phyloP scores from a whole-genome alignment of 2,797 vertebrate species.

The Gambelia wislizenii region DNA sequence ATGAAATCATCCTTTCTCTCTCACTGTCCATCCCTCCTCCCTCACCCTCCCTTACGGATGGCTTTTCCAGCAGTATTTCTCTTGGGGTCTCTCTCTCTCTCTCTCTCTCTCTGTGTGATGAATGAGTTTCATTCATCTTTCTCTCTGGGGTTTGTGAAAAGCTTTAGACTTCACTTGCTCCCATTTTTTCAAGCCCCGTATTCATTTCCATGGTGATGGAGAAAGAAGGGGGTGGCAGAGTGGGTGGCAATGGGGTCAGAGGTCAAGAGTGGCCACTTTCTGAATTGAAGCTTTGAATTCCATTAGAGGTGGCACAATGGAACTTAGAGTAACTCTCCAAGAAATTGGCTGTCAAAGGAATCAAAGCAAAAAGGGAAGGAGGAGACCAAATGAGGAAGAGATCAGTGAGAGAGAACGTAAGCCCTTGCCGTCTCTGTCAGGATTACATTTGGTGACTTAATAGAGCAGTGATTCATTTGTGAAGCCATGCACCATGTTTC shows the following conservation, averaged over 20 bases:
- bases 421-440: constrained; percentile 64
- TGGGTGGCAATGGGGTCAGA: constrained; percentile 78
- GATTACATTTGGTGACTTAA: constrained; percentile 73
- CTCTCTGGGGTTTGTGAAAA: constrained; percentile 78
- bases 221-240: constrained; percentile 72
- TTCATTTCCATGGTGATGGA: constrained; percentile 82
- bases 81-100: constrained; percentile 43
- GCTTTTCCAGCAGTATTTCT: constrained; percentile 68
- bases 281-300: constrained; percentile 81
- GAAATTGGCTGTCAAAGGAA: constrained; percentile 74
- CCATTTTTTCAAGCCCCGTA: constrained; percentile 79
- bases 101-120: constrained; percentile 78
- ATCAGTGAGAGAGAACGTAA: constrained; percentile 71
- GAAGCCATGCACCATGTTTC: constrained; percentile 40
- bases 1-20: constrained; percentile 75
- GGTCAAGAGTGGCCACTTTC: constrained; percentile 85
- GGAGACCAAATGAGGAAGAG: constrained; percentile 60
- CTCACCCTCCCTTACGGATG: constrained; percentile 65
- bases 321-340: constrained; percentile 79
- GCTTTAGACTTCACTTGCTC: constrained; percentile 82
- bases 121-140: constrained; percentile 86
- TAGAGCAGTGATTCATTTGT: constrained; percentile 63
- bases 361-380: constrained; percentile 68
- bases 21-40: constrained; percentile 51
- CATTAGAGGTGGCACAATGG: constrained; percentile 78